Percentiles rank a stretch among this genome's conserved stretches.
These are phyloP conservation scores for Pachycephala philippinensis DNA, from an alignment of 2,113 vertebrate genomes.

Conservation along the genomic window DNA sequence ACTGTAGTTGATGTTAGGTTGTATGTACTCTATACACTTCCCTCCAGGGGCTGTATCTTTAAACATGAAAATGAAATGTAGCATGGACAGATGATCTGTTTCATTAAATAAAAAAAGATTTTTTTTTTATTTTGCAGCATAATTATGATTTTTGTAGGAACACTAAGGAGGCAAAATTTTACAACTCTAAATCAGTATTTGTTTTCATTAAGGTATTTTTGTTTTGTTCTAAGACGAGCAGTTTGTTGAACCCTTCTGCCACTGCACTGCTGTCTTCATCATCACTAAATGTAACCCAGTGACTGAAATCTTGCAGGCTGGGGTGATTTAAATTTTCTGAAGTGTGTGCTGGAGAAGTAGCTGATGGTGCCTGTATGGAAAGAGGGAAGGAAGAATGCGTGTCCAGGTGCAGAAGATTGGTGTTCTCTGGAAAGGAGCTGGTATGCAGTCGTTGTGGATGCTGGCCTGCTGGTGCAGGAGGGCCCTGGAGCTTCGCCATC, in stretches of 20 bases:
- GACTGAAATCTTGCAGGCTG: background rate
- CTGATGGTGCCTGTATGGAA: background rate
- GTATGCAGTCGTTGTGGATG: background rate
- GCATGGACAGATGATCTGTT: background rate
- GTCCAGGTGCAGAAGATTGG: background rate
- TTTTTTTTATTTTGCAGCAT: background rate
- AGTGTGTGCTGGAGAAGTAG: background rate
- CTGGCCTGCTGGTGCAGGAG: background rate
- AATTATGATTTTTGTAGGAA: background rate
- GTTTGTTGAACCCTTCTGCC: constrained; percentile 43
- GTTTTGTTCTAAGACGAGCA: constrained; percentile 24
- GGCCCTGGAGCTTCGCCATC: background rate
- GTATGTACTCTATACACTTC: background rate
- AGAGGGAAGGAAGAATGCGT: background rate
- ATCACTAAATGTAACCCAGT: constrained; percentile 56
- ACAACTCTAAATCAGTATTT: constrained; percentile 17
- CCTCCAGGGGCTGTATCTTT: constrained; percentile 22
- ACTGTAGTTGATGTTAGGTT: background rate
- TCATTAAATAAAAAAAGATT: constrained; percentile 18
- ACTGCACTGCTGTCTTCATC: constrained; percentile 10
- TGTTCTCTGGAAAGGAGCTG: constrained; percentile 1
- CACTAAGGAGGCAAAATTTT: background rate
- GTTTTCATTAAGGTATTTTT: background rate
- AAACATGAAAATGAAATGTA: background rate
- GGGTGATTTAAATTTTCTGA: background rate